Evolutionary conservation across 2,113 vertebrate genomes (phyloP), one percentile per base, ranked within the genome.

Genomic region (Oceanites oceanicus): DNA sequence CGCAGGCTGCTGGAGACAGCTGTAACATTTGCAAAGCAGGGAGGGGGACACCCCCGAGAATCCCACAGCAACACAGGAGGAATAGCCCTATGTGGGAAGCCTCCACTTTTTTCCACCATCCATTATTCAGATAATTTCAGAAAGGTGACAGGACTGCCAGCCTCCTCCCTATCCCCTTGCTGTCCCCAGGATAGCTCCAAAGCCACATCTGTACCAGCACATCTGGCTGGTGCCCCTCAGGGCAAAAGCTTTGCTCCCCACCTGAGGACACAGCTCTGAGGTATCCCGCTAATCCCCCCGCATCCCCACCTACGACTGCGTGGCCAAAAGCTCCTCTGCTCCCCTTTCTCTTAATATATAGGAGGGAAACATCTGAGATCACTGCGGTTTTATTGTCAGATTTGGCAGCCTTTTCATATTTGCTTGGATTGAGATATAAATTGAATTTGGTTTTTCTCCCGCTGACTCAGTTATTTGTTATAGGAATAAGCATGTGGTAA

Each of bases 381-480:
- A 90, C 50, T 71, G 91, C 0, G 4, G 89, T 72, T 90, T 91
- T 93, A 91, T 85, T 94, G 96, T 86, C 91, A 88, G 91, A 90
- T 96, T 90, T 97, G 95, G 96, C 97, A 97, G 87, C 74, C 91
- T 94, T 91, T 77, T 95, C 74, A 22, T 97, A 96, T 96, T 97
- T 97, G 94, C 96, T 96, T 88, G 94, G 94, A 97, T 96, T 96
- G 96, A 96, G 94, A 92, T 73, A 96, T 73, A 96, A 97, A 96
- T 90, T 94, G 91, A 97, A 95, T 96, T 95, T 90, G 78, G 89
- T 94, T 95, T 95, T 95, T 94, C 89, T 96, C 97, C 94, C 17
- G n/a, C 95, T 96, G 94, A 94, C 93, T 97, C 93, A 92, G 96
- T 94, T 97, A 96, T 97, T 96, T 97, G 91, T 95, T 96, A 91